Evolutionary conservation across 1,140 invertebrate species (phyloP).

Genomic region (Bemisia tabaci): DNA sequence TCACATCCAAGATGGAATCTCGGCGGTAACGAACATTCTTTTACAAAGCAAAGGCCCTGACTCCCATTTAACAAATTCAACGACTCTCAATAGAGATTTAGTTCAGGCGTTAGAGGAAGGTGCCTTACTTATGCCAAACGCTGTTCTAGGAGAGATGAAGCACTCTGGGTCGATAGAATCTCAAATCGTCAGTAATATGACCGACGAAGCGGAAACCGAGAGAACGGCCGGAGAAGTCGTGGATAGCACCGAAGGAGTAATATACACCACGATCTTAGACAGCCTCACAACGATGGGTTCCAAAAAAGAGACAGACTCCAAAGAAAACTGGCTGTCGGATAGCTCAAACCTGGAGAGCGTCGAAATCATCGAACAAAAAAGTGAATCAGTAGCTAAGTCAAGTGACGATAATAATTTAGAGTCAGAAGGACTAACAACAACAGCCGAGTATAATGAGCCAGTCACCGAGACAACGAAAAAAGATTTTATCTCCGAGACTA

Average conservation of each 20-base stretch:
- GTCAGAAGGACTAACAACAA: not conserved
- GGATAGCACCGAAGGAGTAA: not conserved
- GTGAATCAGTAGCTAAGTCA: not conserved
- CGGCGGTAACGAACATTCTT: conserved; percentile 23
- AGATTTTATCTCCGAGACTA: not conserved
- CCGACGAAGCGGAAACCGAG: not conserved
- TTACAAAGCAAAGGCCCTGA: conserved; percentile 8
- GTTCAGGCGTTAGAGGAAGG: not conserved
- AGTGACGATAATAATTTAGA: not conserved
- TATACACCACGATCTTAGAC: not conserved
- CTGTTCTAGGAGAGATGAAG: not conserved
- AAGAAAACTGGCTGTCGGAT: not conserved
- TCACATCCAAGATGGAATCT: conserved; percentile 20
- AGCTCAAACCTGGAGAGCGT: not conserved
- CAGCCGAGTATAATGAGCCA: not conserved
- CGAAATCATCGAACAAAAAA: not conserved
- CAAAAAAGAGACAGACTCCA: not conserved
- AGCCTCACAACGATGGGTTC: not conserved
- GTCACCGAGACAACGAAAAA: not conserved
- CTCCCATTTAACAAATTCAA: conserved; percentile 1
- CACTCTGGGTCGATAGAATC: not conserved
- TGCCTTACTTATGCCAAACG: not conserved
- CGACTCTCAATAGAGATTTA: not conserved
- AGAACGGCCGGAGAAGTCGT: not conserved
- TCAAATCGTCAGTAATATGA: not conserved